These are phyloP conservation scores for Festucalex cinctus DNA, from an alignment of 2,113 vertebrate genomes.

Conservation along the genomic window DNA sequence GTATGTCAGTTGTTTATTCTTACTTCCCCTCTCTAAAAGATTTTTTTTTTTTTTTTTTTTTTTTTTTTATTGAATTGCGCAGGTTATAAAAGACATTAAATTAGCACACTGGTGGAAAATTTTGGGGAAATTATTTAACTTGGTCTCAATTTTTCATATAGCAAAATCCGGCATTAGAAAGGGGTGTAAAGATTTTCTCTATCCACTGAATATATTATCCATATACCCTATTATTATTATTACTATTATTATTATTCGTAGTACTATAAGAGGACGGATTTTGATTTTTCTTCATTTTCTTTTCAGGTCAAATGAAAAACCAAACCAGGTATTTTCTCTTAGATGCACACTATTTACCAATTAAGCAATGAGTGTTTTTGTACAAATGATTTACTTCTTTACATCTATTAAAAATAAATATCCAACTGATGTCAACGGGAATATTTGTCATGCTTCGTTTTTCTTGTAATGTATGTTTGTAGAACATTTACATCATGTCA, in stretches of 20 bases:
- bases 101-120: neutral
- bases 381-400: neutral
- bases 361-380: neutral
- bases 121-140: no score
- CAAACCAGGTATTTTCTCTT: neutral
- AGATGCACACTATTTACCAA: neutral
- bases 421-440: neutral
- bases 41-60: no score
- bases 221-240: neutral
- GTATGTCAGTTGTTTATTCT: neutral
- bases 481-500: neutral
- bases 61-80: neutral
- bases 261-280: neutral
- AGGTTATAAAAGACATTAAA: neutral
- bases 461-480: neutral
- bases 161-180: no score
- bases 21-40: neutral
- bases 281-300: constrained; percentile 11
- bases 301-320: constrained; percentile 69
- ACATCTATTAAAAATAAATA: constrained; percentile 6
- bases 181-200: no score
- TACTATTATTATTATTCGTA: neutral
- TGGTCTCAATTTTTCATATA: no score
- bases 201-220: neutral
- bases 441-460: neutral